Conservation (phyloP, 2,113 vertebrate genomes). For the Xenotilapia longispinis region DNA sequence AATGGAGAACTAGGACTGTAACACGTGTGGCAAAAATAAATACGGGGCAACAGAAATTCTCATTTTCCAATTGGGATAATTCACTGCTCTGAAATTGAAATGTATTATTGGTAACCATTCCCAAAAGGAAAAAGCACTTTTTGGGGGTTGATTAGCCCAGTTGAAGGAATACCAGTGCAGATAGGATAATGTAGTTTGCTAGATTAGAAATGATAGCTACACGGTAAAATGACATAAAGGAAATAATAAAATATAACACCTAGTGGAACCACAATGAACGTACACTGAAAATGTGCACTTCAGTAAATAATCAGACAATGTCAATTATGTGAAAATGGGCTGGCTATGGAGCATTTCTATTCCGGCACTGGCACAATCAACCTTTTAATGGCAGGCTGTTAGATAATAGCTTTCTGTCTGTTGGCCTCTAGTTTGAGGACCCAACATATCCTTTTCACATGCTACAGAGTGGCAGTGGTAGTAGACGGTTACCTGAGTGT, state of each 20-base stretch:
- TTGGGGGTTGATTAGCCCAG: constrained; percentile 42
- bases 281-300: constrained; percentile 68
- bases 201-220: constrained; percentile 71
- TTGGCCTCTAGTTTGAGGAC: constrained; percentile 53
- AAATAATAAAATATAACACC: constrained; percentile 72
- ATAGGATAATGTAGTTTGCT: constrained; percentile 47
- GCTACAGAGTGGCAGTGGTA: background rate
- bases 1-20: constrained; percentile 28
- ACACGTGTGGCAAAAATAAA: constrained; percentile 61
- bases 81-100: constrained; percentile 60
- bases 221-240: constrained; percentile 62
- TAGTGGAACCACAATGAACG: constrained; percentile 60
- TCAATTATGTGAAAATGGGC: constrained; percentile 71
- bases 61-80: constrained; percentile 66
- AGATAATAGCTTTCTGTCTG: constrained; percentile 48
- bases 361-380: constrained; percentile 53
- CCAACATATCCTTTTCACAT: constrained; percentile 53
- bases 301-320: constrained; percentile 65
- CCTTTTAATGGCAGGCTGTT: constrained; percentile 66
- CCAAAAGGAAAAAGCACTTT: constrained; percentile 52
- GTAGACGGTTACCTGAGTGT: constrained; percentile 11
- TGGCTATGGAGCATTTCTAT: constrained; percentile 43
- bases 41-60: constrained; percentile 47
- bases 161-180: constrained; percentile 54
- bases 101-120: constrained; percentile 62